A percentile compares a stretch with the other conserved stretches of the same genome.
Conservation (phyloP, 2,113 vertebrate species). For the Anarhynchus alexandrinus region DNA sequence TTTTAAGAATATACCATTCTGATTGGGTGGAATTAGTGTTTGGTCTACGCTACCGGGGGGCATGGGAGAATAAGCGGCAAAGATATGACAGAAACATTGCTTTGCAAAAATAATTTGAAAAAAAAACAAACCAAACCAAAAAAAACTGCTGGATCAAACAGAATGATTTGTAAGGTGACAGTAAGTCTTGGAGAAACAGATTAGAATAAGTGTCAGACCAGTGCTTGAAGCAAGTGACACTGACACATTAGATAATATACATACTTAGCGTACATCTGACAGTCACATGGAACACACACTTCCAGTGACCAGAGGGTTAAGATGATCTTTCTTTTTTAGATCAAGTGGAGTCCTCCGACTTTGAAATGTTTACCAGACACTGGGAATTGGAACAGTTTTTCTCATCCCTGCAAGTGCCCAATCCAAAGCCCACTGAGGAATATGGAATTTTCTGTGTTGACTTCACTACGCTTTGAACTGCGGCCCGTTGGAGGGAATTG, state of each 20-base stretch:
- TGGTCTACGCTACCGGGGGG: neutral
- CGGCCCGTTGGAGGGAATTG: neutral
- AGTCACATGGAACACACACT: neutral
- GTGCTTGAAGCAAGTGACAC: neutral
- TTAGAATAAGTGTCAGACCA: neutral
- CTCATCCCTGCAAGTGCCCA: constrained; percentile 12
- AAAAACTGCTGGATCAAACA: neutral
- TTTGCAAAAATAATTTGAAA: neutral
- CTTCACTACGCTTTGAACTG: constrained; percentile 15
- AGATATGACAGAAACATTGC: neutral
- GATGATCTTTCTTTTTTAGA: neutral
- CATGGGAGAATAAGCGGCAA: neutral
- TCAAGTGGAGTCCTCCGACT: neutral
- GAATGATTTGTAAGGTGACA: neutral
- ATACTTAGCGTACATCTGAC: neutral
- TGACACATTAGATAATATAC: neutral
- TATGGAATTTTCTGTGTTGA: constrained; percentile 56
- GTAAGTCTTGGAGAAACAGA: neutral
- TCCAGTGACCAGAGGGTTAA: neutral
- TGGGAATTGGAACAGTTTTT: constrained; percentile 21
- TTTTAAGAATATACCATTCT: neutral
- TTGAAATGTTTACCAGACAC: neutral
- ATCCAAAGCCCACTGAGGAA: constrained; percentile 46
- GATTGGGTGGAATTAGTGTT: neutral
- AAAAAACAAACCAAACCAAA: too few species aligned